Percentiles rank a stretch among this genome's conserved stretches.
phyloP scores from a whole-genome alignment of 2,113 vertebrate species.

The Vidua macroura region DNA sequence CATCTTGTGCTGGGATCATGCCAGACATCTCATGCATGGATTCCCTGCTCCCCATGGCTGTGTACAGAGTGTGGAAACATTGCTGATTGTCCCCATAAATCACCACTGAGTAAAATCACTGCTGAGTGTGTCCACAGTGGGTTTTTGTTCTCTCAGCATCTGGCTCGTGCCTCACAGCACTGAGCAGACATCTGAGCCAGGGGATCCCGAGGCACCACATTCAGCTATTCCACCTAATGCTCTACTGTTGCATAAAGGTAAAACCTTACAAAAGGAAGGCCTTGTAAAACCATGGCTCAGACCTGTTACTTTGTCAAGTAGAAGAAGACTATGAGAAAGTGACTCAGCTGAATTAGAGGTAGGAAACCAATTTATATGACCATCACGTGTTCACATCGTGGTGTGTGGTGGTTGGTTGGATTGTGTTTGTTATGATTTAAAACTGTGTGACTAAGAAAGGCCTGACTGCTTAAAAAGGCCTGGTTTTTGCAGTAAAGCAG shows the following conservation, averaged over 20 bases:
- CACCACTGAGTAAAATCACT: background rate
- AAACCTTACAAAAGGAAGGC: background rate
- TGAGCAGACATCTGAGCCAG: background rate
- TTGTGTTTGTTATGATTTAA: background rate
- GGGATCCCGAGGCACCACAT: background rate
- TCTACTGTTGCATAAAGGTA: background rate
- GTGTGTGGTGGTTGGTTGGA: background rate
- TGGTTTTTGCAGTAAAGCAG: background rate
- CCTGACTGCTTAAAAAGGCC: background rate
- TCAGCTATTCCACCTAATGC: background rate
- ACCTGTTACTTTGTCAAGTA: background rate
- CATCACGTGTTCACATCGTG: fast-evolving
- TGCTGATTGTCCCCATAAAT: background rate
- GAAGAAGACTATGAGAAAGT: background rate
- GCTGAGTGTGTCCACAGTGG: background rate
- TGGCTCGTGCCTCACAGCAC: background rate
- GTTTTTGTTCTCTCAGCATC: background rate
- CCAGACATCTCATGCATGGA: fast-evolving
- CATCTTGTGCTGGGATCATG: background rate
- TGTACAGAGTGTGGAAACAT: background rate
- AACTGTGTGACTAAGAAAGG: background rate
- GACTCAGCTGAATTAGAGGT: background rate
- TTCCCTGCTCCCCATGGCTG: background rate
- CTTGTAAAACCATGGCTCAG: background rate
- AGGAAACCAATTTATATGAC: background rate